Percentiles rank a stretch among this genome's conserved stretches.
These are phyloP conservation scores for Hyperoplus lanceolatus DNA, from an alignment of 2,797 vertebrate species.

Conservation along the genomic window DNA sequence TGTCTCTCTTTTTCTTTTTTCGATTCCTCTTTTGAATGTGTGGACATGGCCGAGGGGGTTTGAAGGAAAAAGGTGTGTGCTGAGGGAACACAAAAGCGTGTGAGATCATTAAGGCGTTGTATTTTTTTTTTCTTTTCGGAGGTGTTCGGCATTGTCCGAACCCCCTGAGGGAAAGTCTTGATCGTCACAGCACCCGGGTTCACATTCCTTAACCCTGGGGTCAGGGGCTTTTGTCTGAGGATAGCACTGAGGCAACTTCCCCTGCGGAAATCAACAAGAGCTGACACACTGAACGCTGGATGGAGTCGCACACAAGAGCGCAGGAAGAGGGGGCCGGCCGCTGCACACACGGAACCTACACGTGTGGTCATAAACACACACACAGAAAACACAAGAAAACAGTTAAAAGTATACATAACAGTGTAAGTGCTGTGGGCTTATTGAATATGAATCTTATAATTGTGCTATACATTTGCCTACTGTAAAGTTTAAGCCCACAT, in stretches of 20 bases:
- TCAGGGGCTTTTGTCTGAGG: slow-evolving; percentile 84
- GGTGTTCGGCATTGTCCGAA: slow-evolving; percentile 72
- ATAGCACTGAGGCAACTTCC: slow-evolving; percentile 81
- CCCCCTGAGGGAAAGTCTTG: slow-evolving; percentile 77
- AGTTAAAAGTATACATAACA: background rate
- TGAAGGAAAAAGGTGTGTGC: slow-evolving; percentile 29
- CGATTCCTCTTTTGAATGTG: slow-evolving; percentile 25
- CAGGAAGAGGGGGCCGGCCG: slow-evolving; percentile 69
- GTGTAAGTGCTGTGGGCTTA: background rate
- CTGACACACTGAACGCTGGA: slow-evolving; percentile 68
- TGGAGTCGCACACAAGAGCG: slow-evolving; percentile 62
- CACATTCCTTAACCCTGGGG: slow-evolving; percentile 86
- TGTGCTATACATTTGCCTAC: background rate
- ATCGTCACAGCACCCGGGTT: slow-evolving; percentile 80
- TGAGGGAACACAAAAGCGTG: slow-evolving; percentile 38
- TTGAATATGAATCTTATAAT: background rate
- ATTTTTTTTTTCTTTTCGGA: slow-evolving; percentile 50
- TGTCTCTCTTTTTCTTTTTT: background rate
- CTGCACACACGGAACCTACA: slow-evolving; percentile 42
- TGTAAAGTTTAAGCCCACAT: background rate
- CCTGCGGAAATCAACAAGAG: slow-evolving; percentile 79
- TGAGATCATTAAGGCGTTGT: slow-evolving; percentile 67
- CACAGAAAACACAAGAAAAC: slow-evolving; percentile 12
- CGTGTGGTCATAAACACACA: slow-evolving; percentile 11
- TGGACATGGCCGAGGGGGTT: slow-evolving; percentile 26